Evolutionary conservation across 2,797 vertebrate genomes (phyloP), one percentile per base, ranked within the genome.

Genomic region (Gallinago nigripennis): DNA sequence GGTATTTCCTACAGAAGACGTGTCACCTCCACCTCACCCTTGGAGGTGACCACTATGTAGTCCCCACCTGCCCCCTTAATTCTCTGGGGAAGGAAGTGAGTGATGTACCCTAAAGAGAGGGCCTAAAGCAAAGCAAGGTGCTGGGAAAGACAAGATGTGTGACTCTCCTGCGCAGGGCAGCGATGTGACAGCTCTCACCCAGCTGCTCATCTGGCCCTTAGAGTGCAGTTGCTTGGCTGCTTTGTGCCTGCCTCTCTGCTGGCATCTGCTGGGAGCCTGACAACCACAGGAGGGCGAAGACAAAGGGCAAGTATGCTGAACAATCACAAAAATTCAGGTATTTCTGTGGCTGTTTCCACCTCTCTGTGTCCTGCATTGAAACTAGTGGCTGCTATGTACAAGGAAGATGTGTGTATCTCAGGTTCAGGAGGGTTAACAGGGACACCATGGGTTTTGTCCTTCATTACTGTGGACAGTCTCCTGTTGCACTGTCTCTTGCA

Each of bases 181-280:
- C 2, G 7, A 30, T 2, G 6, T 28, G 31, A 12, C 30, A 46
- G 33, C 15, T 73, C n/a, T 70, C 39, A 60, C 39, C 20, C 39
- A 39, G 51, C 9, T 20, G 41, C 70, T 71, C 1, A 0, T 37
- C 53, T 23, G 51, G 16, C 45, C 27, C 53, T 60, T 54, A 58
- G 0, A 1, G 16, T 45, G n/a, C 0, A 1, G 30, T 39, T 79
- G 25, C 50, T 58, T 28, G 33, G 48, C 68, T 79, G 35, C 54
- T 35, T 16, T 31, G 45, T 80, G 56, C 31, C 25, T 69, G 24
- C 37, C 48, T 58, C 39, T 77, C 31, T 72, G 46, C 21, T 82
- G 65, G 8, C 35, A 66, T 48, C 58, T 65, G 46, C 60, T 71
- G 65, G 28, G 51, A 77, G 33, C 7, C 45, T 60, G 66, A 30